Percentiles rank a stretch among this genome's conserved stretches.
Conservation (phyloP, 2,888 invertebrate species). For the Lamproptera curius region DNA sequence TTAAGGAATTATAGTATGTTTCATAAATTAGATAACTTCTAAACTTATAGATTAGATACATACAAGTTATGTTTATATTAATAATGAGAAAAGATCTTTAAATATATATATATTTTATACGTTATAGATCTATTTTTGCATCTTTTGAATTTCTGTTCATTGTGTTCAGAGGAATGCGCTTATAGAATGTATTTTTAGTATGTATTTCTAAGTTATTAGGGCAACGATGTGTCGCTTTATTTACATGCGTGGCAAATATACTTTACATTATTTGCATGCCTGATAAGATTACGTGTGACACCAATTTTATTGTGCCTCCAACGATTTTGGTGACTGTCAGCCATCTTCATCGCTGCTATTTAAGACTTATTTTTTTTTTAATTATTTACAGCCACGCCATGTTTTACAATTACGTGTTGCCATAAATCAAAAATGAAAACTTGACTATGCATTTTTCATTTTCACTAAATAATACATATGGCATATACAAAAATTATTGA, state of each 20-base stretch:
- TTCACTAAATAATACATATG: too few relatives aligned
- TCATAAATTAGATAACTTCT: too few relatives aligned
- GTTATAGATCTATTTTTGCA: too few relatives aligned
- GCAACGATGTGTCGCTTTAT: constrained; percentile 19
- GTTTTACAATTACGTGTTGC: not conserved
- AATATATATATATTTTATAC: too few relatives aligned
- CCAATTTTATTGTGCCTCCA: constrained; percentile 27
- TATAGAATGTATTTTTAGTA: not conserved
- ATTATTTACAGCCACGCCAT: constrained; percentile 9
- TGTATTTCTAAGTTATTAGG: constrained; percentile 9
- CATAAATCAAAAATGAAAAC: constrained; percentile 14
- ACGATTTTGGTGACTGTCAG: constrained; percentile 27
- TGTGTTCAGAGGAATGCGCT: too few relatives aligned
- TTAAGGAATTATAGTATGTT: too few relatives aligned
- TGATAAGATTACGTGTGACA: constrained; percentile 31
- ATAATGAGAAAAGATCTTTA: too few relatives aligned
- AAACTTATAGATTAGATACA: too few relatives aligned
- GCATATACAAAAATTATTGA: too few relatives aligned
- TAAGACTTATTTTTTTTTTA: constrained; percentile 10
- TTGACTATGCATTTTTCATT: too few relatives aligned
- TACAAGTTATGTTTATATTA: too few relatives aligned
- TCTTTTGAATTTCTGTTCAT: too few relatives aligned
- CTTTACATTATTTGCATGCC: constrained; percentile 21
- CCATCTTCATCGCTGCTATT: constrained; percentile 21
- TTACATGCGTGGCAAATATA: constrained; percentile 28